Evolutionary conservation across 2,888 invertebrate species (phyloP), one percentile per base, ranked within the genome.

Genomic region (Hanleya hanleyi): DNA sequence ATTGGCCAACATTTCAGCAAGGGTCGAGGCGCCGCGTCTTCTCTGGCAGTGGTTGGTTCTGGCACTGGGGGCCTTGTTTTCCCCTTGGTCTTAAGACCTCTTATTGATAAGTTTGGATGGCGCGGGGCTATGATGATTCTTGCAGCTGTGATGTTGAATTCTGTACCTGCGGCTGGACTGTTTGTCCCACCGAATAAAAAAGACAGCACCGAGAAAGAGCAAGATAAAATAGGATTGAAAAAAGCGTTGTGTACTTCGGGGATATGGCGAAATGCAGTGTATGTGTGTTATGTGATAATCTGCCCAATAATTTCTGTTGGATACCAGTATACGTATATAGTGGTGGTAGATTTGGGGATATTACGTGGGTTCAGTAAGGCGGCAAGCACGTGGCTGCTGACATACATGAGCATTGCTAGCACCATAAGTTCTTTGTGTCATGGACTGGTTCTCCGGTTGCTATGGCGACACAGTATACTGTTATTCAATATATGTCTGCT

Each of bases 21-120:
- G 26, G 57, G 57, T 26, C 57, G 57, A 22, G 57, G 57, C 15
- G 57, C 57, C 15, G 57, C 57, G 57, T 57, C 57, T 2, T 57
- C 57, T 32, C 22, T 57, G 15, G 32, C 32, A 15, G 57, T 57
- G 57, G 57, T 32, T 26, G 57, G 57, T 18, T 29, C 57, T 4
- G 57, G 57, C 22, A 22, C 32, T 22, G 57, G 57, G 15, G 57
- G 26, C 1, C 32, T 57, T 15, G 12, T 57, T 32, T 57, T 57
- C 57, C 57, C 57, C 2, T 29, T 57, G 22, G 29, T 57, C 29
- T 26, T 57, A 2, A 22, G 57, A 26, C 18, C 57, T 29, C 4
- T 57, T 15, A 57, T 57, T 9, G 57, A 57, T 32, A 26, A 29
- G 29, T 57, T 29, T 29, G 57, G 57, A 57, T 57, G 57, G 57